Evolutionary conservation across 2,888 invertebrate species (phyloP), one percentile per base, ranked within the genome.

Genomic region (Caenorhabditis parvicauda): DNA sequence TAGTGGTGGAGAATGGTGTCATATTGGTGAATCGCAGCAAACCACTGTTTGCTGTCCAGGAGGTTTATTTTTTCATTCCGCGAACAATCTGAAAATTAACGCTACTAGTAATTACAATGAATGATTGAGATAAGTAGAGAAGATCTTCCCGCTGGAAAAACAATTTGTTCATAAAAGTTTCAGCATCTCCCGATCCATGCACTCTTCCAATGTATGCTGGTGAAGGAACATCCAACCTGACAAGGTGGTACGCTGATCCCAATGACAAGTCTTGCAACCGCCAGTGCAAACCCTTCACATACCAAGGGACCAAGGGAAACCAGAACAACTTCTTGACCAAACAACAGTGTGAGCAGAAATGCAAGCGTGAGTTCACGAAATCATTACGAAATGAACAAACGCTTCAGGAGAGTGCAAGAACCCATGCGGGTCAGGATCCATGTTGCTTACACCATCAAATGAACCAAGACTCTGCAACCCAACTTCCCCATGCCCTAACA

Each of bases 321-420:
- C 79, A 79, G 59, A 79, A 79, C 67, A 79, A 79, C 59, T 79
- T 78, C 63, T 45, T 77, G 28, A 74, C 72, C 17, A 77, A 77
- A 47, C 70, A 72, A 32, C 64, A 64, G 41, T 81, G 81, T 49
- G 80, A 79, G 50, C 58, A 62, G 17, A 68, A 60, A 14, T 54
- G 58, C 37, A 59, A 53, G n/a, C 35, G 59, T 6, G 70, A 74
- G 25, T 77, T 74, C 52, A 64, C 62, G 29, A 75, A 77, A 47
- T 77, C 79, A 17, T 79, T n/a, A n/a, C n/a, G n/a, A n/a, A n/a
- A n/a, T n/a, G n/a, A n/a, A n/a, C 2, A 21, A 5, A 5, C 28
- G 7, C 45, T 71, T 41, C 28, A 74, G 71, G 63, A 14, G 70
- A 74, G 25, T 77, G 75, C 52, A 64, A 64, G 29, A 75, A 77